Base-by-base conservation (phyloP, 2,797 vertebrate species). In the Silurus aristotelis region DNA sequence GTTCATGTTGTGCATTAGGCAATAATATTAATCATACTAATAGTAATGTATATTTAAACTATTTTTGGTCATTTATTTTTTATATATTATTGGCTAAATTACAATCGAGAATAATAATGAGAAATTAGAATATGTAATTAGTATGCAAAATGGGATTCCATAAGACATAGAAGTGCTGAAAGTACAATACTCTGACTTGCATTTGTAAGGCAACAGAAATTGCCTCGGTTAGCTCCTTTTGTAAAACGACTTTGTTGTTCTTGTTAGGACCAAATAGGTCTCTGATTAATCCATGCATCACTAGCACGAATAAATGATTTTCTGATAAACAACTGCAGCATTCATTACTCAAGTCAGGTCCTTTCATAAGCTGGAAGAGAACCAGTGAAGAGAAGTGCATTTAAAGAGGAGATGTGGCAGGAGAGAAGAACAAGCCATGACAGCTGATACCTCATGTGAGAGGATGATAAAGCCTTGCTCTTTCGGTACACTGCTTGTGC, bases 301-400 rank as follows among this genome's bases (percentile, higher is more conserved):
- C 75, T 31, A 38, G 55, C 56, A 58, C 2, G 56, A 77, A 58
- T 38, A 38, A 13, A 77, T 79, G 19, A 66, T 79, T 87, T 76
- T 64, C 79, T 84, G 48, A 76, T 80, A 68, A 73, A 89, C 64
- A 25, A 48, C 48, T 58, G 20, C 27, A 19, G 6, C 58, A 67
- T 86, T 88, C 58, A 85, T 89, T 72, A 86, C 81, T 89, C 13
- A 85, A 72, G 48, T 83, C 63, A 22, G 81, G 76, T 77, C 84
- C 75, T 83, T 56, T 83, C 83, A 75, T 71, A 85, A 52, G 76
- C 85, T 73, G 6, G 43, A 81, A 80, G 63, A 83, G 64, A 85
- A 77, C 84, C 71, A 55, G 31, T 5, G 17, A 43, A 20, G 19
- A 55, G 70, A n/a, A 20, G 43, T 27, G 80, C 75, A 19, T 25